phyloP scores from a whole-genome alignment of 2,113 vertebrate genomes.

The Sebastes fasciatus region DNA sequence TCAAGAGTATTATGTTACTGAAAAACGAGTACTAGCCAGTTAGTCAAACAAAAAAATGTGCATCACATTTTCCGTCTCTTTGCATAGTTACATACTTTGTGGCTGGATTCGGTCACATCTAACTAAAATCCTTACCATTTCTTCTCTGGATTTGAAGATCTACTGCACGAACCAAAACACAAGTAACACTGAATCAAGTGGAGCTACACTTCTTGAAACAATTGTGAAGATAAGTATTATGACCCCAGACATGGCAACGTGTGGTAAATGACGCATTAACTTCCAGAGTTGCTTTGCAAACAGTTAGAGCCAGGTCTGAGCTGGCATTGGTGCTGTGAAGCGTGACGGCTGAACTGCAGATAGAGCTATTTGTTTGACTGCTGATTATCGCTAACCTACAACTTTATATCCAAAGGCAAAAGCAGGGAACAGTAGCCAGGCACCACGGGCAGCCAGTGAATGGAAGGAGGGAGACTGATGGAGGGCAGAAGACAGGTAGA shows the following conservation, averaged over 20 bases:
- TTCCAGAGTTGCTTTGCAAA: slow-evolving; percentile 22
- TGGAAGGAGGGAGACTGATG: background rate
- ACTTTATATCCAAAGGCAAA: slow-evolving; percentile 12
- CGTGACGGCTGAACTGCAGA: slow-evolving; percentile 17
- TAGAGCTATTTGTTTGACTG: slow-evolving; percentile 47
- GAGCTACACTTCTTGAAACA: background rate
- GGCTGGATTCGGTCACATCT: background rate
- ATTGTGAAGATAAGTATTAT: background rate
- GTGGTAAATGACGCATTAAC: slow-evolving; percentile 16
- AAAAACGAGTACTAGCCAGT: background rate
- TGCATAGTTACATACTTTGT: background rate
- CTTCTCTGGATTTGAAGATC: slow-evolving; percentile 3
- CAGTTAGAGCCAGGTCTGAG: slow-evolving; percentile 18
- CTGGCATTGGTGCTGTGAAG: slow-evolving; percentile 28
- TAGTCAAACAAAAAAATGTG: background rate
- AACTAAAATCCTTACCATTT: slow-evolving; percentile 16
- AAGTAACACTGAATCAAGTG: background rate
- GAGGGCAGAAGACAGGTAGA: background rate
- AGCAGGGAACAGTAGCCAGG: slow-evolving; percentile 7
- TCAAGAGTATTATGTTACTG: background rate
- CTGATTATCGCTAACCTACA: slow-evolving; percentile 38
- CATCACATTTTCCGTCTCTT: background rate
- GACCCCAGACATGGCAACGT: background rate
- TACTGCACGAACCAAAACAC: background rate
- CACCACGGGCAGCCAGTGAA: background rate